Evolutionary conservation across 2,888 invertebrate genomes (phyloP), one percentile per base, ranked within the genome.

Genomic region (Micropterix aruncella): DNA sequence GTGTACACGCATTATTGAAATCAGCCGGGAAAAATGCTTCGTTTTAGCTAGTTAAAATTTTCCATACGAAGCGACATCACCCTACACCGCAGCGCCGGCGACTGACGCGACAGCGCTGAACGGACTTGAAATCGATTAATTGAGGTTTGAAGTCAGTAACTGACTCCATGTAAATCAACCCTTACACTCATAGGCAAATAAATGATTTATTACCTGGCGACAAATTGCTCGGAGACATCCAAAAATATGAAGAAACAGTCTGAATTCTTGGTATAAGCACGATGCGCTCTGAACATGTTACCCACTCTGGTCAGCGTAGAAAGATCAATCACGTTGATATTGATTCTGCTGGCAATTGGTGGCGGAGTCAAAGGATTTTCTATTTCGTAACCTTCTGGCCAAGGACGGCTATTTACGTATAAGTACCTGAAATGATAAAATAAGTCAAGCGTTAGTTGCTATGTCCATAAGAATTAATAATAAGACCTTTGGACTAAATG

Each of bases 171-270:
- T 41, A 4, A 36, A 17, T 15, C 15, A 19, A 14, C 9, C 12
- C 16, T 43, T 38, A n/a, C 14, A 9, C 37, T 16, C 42, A 38
- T 43, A n/a, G 17, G 17, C 44, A 38, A 19, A n/a, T 48, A 37
- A 46, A 14, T 40, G 36, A 38, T 42, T 38, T 45, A 53, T 62
- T 64, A 84, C 85, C 85, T 88, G 37, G 87, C 88, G 7, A 90
- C 83, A 60, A 85, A 89, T 57, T 85, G 79, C 51, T 85, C 75
- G 54, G 80, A 82, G 3, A 87, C 88, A 59, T 89, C 87, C 40
- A 89, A 66, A 60, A 89, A 90, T 55, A 89, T 87, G 56, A 88
- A 88, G 59, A 87, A 89, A 54, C 88, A 89, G 56, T 88, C 86
- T 45, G 84, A 83, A 56, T 86, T 86, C 1, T 86, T 80, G 2